phyloP scores from a whole-genome alignment of 64 coral and sea anemone species.

The Trachythela sp. region DNA sequence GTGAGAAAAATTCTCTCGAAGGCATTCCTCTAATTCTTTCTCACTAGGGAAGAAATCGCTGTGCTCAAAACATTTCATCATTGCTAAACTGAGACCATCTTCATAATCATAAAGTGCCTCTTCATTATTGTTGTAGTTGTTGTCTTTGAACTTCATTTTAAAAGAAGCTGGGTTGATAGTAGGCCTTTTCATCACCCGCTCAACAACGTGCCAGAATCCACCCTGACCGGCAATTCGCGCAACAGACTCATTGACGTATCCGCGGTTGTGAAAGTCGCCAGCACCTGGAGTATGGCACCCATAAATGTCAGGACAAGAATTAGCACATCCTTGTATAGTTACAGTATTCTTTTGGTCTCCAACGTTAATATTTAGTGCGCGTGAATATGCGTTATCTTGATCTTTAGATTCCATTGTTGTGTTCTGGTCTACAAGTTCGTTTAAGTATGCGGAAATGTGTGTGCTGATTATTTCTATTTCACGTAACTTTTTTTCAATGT shows the following conservation, averaged over 20 bases:
- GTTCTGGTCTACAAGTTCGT: not conserved
- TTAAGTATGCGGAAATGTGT: not conserved
- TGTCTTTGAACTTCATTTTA: too few relatives aligned
- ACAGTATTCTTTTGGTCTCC: conserved; percentile 3
- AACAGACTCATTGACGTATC: not conserved
- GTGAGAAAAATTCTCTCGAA: too few relatives aligned
- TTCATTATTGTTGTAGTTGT: too few relatives aligned
- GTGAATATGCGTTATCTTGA: not conserved
- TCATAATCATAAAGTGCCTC: too few relatives aligned
- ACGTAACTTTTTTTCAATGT: not conserved
- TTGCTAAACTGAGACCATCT: too few relatives aligned
- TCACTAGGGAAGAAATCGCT: too few relatives aligned
- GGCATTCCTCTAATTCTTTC: too few relatives aligned
- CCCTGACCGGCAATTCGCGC: not conserved
- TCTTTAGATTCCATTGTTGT: not conserved
- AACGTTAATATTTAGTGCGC: not conserved
- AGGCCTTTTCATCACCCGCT: too few relatives aligned
- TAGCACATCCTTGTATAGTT: not conserved
- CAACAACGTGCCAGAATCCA: too few relatives aligned
- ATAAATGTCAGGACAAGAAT: not conserved
- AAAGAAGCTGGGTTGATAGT: too few relatives aligned
- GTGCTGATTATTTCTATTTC: not conserved
- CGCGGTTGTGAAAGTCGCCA: not conserved
- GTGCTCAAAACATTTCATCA: too few relatives aligned
- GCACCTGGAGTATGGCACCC: not conserved